A percentile compares a stretch with the other conserved stretches of the same genome.
These are phyloP conservation scores for Virgularia gustaviana DNA, from an alignment of 92 coral and sea anemone species.

Conservation along the genomic window DNA sequence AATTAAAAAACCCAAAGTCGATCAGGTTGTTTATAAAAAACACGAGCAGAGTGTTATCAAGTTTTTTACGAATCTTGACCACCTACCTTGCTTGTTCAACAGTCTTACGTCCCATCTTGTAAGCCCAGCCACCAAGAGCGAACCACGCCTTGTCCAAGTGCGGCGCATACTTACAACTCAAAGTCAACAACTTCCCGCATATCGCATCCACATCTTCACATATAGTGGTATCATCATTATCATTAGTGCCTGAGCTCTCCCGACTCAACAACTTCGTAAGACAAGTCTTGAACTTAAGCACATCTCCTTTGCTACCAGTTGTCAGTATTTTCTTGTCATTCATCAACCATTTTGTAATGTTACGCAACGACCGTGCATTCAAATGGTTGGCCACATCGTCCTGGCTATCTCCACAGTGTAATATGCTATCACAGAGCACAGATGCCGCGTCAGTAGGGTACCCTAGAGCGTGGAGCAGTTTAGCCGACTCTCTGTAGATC, in stretches of 20 bases:
- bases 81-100: constrained; percentile 96
- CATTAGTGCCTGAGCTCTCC: constrained; percentile 47
- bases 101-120: constrained; percentile 90
- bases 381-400: constrained; percentile 58
- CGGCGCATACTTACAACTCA: constrained; percentile 85
- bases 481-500: constrained; percentile 66
- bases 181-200: constrained; percentile 79
- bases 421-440: constrained; percentile 68
- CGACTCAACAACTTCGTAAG: constrained; percentile 68
- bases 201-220: constrained; percentile 82
- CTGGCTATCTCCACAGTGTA: constrained; percentile 62
- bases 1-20: too few relatives aligned
- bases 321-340: constrained; percentile 74
- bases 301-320: constrained; percentile 64
- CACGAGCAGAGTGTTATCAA: background rate
- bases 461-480: constrained; percentile 74
- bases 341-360: constrained; percentile 80
- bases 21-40: too few relatives aligned
- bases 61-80: too few relatives aligned
- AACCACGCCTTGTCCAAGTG: constrained; percentile 92
- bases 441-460: constrained; percentile 71
- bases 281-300: constrained; percentile 53
- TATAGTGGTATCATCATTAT: constrained; percentile 39
- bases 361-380: constrained; percentile 73
- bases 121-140: constrained; percentile 92